phyloP scores from a whole-genome alignment of 2,113 vertebrate species.

The Mustela lutreola region DNA sequence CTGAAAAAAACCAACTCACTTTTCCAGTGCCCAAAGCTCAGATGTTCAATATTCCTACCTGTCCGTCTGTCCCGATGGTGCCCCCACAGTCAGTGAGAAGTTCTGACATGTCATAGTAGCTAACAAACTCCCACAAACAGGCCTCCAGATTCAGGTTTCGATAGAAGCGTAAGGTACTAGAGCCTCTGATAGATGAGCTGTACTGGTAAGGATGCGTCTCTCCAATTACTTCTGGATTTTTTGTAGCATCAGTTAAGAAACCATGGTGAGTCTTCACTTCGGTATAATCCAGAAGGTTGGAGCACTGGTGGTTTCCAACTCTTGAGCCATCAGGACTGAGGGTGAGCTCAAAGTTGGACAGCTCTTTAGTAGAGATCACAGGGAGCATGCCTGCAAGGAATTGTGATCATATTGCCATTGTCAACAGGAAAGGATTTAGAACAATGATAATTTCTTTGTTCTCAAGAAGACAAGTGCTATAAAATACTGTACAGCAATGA shows the following conservation, averaged over 20 bases:
- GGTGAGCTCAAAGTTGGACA: conserved; percentile 96
- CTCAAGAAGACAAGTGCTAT: background rate
- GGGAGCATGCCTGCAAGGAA: conserved; percentile 94
- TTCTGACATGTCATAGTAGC: conserved; percentile 97
- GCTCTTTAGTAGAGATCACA: conserved; percentile 94
- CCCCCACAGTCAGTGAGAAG: conserved; percentile 96
- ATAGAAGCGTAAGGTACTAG: conserved; percentile 94
- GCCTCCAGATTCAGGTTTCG: conserved; percentile 95
- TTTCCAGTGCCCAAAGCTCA: background rate
- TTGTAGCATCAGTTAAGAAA: conserved; percentile 92
- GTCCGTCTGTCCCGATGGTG: conserved; percentile 93
- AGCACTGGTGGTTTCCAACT: conserved; percentile 96
- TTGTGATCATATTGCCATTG: background rate
- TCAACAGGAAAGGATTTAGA: background rate
- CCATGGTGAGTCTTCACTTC: conserved; percentile 95
- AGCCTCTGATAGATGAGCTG: conserved; percentile 89
- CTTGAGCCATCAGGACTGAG: conserved; percentile 95
- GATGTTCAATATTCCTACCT: conserved; percentile 85
- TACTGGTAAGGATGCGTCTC: conserved; percentile 94
- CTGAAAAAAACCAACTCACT: background rate
- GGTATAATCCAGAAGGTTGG: conserved; percentile 93
- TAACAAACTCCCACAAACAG: conserved; percentile 96
- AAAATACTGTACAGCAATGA: background rate
- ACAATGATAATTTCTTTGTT: background rate
- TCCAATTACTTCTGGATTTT: conserved; percentile 89